phyloP scores from a whole-genome alignment of 2,113 vertebrate genomes.

The Ageneiosus marmoratus region DNA sequence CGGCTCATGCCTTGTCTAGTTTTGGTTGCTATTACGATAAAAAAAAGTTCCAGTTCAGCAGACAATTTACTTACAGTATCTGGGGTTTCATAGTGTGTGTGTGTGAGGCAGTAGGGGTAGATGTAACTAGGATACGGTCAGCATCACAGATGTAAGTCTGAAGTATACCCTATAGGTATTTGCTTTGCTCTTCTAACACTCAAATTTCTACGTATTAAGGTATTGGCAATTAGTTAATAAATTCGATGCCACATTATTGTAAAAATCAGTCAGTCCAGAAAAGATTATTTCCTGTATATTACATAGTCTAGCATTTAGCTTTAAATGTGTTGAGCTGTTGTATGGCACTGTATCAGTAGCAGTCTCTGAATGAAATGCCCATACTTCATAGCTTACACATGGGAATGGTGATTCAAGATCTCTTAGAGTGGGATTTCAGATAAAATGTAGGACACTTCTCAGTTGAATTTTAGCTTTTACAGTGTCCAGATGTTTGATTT shows the following conservation, averaged over 20 bases:
- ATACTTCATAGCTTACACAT: no score
- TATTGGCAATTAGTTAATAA: not conserved
- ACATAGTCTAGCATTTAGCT: not conserved
- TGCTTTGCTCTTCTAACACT: not conserved
- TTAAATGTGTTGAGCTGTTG: not conserved
- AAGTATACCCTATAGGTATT: not conserved
- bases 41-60: not conserved
- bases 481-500: no score
- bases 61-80: not conserved
- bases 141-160: not conserved
- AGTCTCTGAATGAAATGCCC: not conserved
- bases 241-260: not conserved
- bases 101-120: not conserved
- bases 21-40: not conserved
- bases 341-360: not conserved
- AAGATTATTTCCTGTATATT: not conserved
- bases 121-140: not conserved
- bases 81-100: not conserved
- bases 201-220: not conserved
- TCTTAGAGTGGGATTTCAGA: no score
- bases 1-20: not conserved
- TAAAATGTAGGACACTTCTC: no score
- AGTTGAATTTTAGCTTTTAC: no score
- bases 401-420: no score
- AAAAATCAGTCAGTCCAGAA: not conserved